phyloP scores from a whole-genome alignment of 2,113 vertebrate species.

The Hippopotamus amphibius region DNA sequence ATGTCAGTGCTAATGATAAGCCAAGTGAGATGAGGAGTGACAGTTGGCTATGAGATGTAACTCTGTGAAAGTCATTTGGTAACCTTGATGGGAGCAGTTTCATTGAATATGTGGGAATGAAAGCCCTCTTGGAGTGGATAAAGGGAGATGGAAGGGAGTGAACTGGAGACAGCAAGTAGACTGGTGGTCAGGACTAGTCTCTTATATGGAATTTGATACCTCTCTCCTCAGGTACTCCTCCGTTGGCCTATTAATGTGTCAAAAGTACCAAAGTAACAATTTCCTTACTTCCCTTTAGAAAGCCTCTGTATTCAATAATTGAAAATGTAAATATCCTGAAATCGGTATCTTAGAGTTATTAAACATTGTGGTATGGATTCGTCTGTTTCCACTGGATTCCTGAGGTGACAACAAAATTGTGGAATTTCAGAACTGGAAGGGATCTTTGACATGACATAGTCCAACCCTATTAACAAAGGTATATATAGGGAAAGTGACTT shows the following conservation, averaged over 20 bases:
- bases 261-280: neutral
- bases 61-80: neutral
- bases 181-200: neutral
- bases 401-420: neutral
- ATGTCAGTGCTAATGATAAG: neutral
- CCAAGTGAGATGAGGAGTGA: neutral
- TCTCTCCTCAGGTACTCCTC: neutral
- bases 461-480: neutral
- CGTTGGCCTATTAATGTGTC: neutral
- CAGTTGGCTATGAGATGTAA: neutral
- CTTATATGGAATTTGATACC: neutral
- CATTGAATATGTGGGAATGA: neutral
- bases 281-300: neutral
- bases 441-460: neutral
- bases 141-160: neutral
- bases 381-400: neutral
- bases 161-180: neutral
- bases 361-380: neutral
- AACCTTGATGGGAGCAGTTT: neutral
- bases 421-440: neutral
- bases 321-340: conserved; percentile 16
- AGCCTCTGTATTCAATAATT: neutral
- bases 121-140: neutral
- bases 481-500: neutral
- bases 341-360: neutral